phyloP scores from a whole-genome alignment of 1,140 invertebrate species.

The Macrocentrus cingulum region DNA sequence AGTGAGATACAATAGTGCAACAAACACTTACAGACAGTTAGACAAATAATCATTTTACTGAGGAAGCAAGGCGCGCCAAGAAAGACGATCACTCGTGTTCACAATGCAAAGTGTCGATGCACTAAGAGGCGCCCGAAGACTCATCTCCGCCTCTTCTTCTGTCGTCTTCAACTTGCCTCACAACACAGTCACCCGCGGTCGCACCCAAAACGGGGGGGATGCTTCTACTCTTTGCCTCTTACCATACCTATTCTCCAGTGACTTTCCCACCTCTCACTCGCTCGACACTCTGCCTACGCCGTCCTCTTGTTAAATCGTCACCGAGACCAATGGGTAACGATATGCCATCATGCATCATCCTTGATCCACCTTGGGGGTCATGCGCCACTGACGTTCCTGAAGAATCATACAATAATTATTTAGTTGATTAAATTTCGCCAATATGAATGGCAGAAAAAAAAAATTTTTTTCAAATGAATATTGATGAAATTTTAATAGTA shows the following conservation, averaged over 20 bases:
- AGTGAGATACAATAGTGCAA: too few relatives aligned
- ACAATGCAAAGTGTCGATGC: constrained; percentile 44
- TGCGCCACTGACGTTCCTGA: neutral
- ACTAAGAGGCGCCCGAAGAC: constrained; percentile 37
- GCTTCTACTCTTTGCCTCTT: constrained; percentile 42
- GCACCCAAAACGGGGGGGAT: constrained; percentile 43
- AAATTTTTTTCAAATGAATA: too few relatives aligned
- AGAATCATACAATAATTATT: too few relatives aligned
- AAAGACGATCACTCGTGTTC: constrained; percentile 7
- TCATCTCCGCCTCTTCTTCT: constrained; percentile 24
- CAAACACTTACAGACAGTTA: constrained; percentile 5
- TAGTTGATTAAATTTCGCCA: too few relatives aligned
- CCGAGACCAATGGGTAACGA: constrained; percentile 5
- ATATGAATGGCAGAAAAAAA: too few relatives aligned
- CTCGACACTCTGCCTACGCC: constrained; percentile 17
- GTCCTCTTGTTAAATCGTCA: constrained; percentile 18
- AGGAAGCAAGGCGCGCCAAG: neutral
- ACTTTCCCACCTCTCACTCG: constrained; percentile 41
- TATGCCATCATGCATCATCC: constrained; percentile 1
- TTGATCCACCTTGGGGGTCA: constrained; percentile 16
- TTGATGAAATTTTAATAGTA: neutral
- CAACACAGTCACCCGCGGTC: constrained; percentile 30
- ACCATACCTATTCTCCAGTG: constrained; percentile 46
- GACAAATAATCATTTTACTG: neutral
- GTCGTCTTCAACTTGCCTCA: constrained; percentile 33